Evolutionary conservation across 2,797 vertebrate species (phyloP).

Genomic region (Anabas testudineus): DNA sequence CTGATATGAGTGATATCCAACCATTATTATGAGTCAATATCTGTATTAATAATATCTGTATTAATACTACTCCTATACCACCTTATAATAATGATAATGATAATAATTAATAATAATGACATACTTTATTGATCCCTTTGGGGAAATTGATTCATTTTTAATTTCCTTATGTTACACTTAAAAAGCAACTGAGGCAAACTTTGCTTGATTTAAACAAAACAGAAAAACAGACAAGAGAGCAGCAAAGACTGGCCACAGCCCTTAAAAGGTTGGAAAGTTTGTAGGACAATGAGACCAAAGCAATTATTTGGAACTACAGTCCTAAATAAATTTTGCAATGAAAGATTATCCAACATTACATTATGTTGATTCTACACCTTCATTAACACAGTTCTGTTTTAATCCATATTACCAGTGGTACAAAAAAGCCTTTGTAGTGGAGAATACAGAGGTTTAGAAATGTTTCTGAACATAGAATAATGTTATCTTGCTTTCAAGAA

Average conservation of each 20-base stretch:
- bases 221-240: background rate
- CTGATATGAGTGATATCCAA: no score
- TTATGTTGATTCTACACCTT: no score
- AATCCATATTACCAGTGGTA: background rate
- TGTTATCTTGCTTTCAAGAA: no score
- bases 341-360: no score
- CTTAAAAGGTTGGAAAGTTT: background rate
- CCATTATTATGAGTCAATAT: no score
- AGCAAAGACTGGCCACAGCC: background rate
- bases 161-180: background rate
- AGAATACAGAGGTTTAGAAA: no score
- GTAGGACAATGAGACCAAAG: background rate
- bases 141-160: slow-evolving; percentile 17
- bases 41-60: background rate
- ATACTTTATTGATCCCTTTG: no score
- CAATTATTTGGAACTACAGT: background rate
- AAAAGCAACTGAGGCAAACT: background rate
- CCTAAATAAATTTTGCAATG: background rate
- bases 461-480: no score
- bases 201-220: background rate
- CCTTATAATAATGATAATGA: no score
- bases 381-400: background rate
- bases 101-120: no score
- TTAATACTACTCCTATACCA: background rate
- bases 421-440: no score